Conservation (phyloP, 2,113 vertebrate species). For the Seriola quinqueradiata region DNA sequence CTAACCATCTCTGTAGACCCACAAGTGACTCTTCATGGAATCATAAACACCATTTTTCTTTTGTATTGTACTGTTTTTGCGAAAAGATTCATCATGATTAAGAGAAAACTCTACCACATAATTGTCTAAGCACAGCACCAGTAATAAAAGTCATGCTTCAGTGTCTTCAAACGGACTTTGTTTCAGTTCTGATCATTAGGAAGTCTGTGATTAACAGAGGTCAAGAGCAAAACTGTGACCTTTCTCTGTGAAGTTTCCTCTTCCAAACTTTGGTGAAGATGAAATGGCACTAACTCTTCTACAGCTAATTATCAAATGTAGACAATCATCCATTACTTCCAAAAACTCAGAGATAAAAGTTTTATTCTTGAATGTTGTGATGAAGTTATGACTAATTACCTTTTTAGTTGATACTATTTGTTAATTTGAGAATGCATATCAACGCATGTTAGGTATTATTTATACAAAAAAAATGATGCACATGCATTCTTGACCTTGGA, state of each 20-base stretch:
- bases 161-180: constrained; percentile 22
- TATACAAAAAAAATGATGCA: background rate
- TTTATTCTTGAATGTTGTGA: background rate
- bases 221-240: constrained; percentile 1
- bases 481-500: background rate
- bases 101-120: background rate
- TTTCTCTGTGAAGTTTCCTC: constrained; percentile 7
- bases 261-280: constrained; percentile 17
- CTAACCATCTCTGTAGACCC: background rate
- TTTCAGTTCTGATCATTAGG: constrained; percentile 19
- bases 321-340: background rate
- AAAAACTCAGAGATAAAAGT: background rate
- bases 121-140: background rate
- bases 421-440: background rate
- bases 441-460: background rate
- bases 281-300: background rate
- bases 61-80: background rate
- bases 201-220: constrained; percentile 27
- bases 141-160: background rate
- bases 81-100: background rate
- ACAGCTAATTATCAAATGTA: constrained; percentile 15
- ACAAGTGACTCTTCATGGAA: background rate
- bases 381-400: background rate
- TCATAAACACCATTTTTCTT: background rate
- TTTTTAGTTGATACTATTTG: background rate